Conservation (phyloP, 2,797 vertebrate species). For the Sarcophilus harrisii region DNA sequence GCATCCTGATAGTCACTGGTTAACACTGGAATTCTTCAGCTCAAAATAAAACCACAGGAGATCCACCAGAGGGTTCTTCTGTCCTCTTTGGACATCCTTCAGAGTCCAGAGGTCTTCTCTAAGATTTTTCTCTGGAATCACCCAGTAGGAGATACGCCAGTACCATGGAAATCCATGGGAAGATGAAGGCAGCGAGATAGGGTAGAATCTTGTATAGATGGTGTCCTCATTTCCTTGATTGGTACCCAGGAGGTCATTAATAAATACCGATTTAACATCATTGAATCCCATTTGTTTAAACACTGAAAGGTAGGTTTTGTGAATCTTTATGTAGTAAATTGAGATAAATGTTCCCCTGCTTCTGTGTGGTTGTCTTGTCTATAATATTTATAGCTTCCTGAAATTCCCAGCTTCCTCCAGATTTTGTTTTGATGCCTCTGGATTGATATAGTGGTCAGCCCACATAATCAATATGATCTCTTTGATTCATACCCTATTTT, state of each 20-base stretch:
- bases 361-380: slow-evolving; percentile 35
- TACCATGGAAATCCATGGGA: not conserved
- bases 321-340: slow-evolving; percentile 6
- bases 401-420: slow-evolving; percentile 2
- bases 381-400: not conserved
- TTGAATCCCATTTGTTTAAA: not conserved
- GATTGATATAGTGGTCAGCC: not conserved
- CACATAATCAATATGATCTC: not conserved
- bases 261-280: not conserved
- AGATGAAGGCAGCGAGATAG: not conserved
- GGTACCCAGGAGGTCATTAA: not conserved
- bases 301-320: not conserved
- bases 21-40: not conserved
- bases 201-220: not conserved
- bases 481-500: not conserved
- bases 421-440: not conserved
- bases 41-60: not conserved
- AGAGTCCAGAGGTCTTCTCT: not conserved
- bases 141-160: not conserved
- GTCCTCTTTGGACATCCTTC: not conserved
- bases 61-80: not conserved
- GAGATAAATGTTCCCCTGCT: not conserved
- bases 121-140: not conserved
- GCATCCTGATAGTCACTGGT: not conserved
- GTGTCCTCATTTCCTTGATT: not conserved